phyloP scores from a whole-genome alignment of 2,888 invertebrate genomes.

The Ectemnius continuus region DNA sequence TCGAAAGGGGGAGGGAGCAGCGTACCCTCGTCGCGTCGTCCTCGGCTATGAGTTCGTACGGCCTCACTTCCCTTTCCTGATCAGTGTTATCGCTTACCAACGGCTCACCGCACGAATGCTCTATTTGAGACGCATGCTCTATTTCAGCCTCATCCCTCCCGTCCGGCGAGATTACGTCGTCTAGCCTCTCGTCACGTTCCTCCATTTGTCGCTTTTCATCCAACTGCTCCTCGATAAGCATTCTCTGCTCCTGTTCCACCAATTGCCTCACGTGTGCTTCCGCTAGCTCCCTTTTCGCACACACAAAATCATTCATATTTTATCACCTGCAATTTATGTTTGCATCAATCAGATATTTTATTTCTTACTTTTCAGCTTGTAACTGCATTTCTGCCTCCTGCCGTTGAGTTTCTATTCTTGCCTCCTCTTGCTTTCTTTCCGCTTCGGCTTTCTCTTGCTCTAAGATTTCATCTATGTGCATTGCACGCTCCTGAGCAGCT shows the following conservation, averaged over 20 bases:
- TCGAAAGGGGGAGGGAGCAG: background rate
- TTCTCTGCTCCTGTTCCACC: slow-evolving; percentile 78
- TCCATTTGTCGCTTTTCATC: slow-evolving; percentile 81
- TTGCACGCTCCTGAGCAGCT: slow-evolving; percentile 76
- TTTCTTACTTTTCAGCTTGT: slow-evolving; percentile 65
- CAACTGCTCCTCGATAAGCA: slow-evolving; percentile 78
- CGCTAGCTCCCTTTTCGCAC: slow-evolving; percentile 19
- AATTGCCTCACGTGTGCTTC: slow-evolving; percentile 26
- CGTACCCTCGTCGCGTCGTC: slow-evolving; percentile 72
- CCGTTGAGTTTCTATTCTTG: slow-evolving; percentile 68
- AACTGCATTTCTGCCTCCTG: slow-evolving; percentile 59
- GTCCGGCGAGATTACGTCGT: slow-evolving; percentile 78
- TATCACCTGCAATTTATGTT: too few species aligned
- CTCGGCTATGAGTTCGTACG: slow-evolving; percentile 66
- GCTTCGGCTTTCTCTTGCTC: slow-evolving; percentile 80
- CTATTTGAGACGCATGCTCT: slow-evolving; percentile 49
- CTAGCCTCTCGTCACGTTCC: slow-evolving; percentile 82
- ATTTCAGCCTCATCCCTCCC: slow-evolving; percentile 51
- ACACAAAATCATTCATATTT: slow-evolving; percentile 8
- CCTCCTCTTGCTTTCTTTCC: slow-evolving; percentile 79
- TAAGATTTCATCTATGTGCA: slow-evolving; percentile 78
- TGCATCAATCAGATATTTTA: too few species aligned
- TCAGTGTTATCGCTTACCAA: slow-evolving; percentile 60
- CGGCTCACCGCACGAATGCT: slow-evolving; percentile 60
- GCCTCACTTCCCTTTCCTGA: slow-evolving; percentile 71